These are phyloP conservation scores for Triplophysa rosa DNA, from an alignment of 2,113 vertebrate species.

Conservation along the genomic window DNA sequence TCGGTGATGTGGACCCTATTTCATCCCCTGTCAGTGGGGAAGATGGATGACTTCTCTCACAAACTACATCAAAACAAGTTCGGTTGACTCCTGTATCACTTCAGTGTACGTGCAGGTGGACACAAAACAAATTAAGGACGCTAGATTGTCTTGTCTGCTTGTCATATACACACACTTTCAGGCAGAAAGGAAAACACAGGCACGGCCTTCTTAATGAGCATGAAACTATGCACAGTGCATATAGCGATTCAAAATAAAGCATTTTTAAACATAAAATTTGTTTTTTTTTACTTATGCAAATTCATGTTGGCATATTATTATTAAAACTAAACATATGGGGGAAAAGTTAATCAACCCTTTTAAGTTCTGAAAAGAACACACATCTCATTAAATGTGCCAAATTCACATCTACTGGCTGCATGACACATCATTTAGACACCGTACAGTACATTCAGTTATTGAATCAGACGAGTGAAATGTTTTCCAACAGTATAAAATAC, in stretches of 20 bases:
- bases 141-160: slow-evolving; percentile 8
- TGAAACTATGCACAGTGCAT: not conserved
- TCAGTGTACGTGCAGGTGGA: slow-evolving; percentile 30
- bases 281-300: too few relatives aligned
- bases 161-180: slow-evolving; percentile 1
- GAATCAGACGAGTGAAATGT: too few relatives aligned
- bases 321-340: too few relatives aligned
- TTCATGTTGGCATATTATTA: too few relatives aligned
- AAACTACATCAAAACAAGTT: slow-evolving; percentile 40
- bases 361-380: too few relatives aligned
- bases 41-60: slow-evolving; percentile 45
- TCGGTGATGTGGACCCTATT: slow-evolving; percentile 33
- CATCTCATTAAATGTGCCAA: too few relatives aligned
- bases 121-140: slow-evolving; percentile 18
- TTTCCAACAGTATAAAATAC: too few relatives aligned
- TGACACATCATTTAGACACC: too few relatives aligned
- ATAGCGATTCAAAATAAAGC: not conserved
- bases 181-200: not conserved
- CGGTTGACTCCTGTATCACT: slow-evolving; percentile 33
- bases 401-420: too few relatives aligned
- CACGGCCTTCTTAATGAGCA: not conserved
- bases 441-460: too few relatives aligned
- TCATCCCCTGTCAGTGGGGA: slow-evolving; percentile 42
- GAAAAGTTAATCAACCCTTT: too few relatives aligned
- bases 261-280: too few relatives aligned